phyloP scores from a whole-genome alignment of 2,113 vertebrate species.

The Periophthalmus modestus region DNA sequence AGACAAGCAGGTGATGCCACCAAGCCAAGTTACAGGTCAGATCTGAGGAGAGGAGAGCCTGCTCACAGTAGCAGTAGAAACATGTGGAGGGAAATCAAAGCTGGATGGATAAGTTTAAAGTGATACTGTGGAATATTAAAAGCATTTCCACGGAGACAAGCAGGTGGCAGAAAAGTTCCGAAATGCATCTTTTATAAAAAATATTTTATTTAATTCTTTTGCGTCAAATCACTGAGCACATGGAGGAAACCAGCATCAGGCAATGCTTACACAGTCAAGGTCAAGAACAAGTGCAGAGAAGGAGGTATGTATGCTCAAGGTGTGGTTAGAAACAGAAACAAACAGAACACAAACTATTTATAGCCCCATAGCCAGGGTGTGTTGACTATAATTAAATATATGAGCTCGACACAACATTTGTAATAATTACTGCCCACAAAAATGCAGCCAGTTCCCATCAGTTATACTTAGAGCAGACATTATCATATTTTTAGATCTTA shows the following conservation, averaged over 20 bases:
- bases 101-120: too few relatives aligned
- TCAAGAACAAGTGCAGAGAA: constrained; percentile 20
- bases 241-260: constrained; percentile 15
- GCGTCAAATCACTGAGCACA: background rate
- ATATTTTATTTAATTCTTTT: background rate
- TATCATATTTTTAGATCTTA: background rate
- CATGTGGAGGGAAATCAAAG: too few relatives aligned
- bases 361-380: constrained; percentile 13
- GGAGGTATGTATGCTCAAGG: constrained; percentile 32
- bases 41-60: too few relatives aligned
- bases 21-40: too few relatives aligned
- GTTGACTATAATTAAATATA: constrained; percentile 22
- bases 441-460: constrained; percentile 17
- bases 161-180: too few relatives aligned
- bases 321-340: constrained; percentile 9
- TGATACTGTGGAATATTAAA: too few relatives aligned
- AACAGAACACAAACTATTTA: constrained; percentile 10
- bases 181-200: background rate
- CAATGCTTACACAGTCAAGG: background rate
- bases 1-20: too few relatives aligned
- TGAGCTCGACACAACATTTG: constrained; percentile 22
- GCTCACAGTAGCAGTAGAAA: too few relatives aligned
- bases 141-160: too few relatives aligned
- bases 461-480: background rate
- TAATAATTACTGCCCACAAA: constrained; percentile 26